Base-by-base conservation (phyloP, 2,888 invertebrate species). In the Stramonita haemastoma region DNA sequence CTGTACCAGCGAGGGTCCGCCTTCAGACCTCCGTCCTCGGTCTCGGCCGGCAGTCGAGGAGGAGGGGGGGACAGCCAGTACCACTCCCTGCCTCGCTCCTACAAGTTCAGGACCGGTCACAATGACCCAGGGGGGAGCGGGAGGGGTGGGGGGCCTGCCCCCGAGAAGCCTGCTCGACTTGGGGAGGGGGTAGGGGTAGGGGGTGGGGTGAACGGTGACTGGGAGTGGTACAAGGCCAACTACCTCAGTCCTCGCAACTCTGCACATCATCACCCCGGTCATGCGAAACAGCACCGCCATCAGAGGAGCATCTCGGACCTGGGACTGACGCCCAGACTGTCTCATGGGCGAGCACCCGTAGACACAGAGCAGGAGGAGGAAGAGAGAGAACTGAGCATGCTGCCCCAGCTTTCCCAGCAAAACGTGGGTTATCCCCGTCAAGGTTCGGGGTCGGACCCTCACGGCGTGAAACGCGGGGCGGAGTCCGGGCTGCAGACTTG, bases 1-100 rank as follows among this genome's bases (percentile, higher is more conserved):
- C 77, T 91, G 56, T 91, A 89, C 84, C 86, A 90, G 66, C 91
- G 93, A 86, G 92, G 92, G 83, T 93, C 93, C 26, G 94, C 94
- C 26, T 94, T 94, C 90, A 87, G 93, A 85, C 93, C 93, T 13
- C 90, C 91, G 6, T 89, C 90, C 15, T 89, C 91, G 26, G 81
- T 83, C 46, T 83, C 81, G 1, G n/a, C 46, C 46, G 79, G 88
- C 6, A 88, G 89, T 32, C 89, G 90, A 11, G 56, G 86, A 29
- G 46, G n/a, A n/a, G n/a, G n/a, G n/a, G n/a, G 90, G 13, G 36
- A 66, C 70, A 22, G 32, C 22, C 36, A 36, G 46, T 87, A n/a
- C 73, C 36, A 73, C 73, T 87, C 87, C 66, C 46, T 87, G 70
- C 87, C 87, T n/a, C 26, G 87, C 17, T 87, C 87, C 46, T 87